Evolutionary conservation across 2,888 invertebrate genomes (phyloP), one percentile per base, ranked within the genome.

Genomic region (Therioaphis trifolii): DNA sequence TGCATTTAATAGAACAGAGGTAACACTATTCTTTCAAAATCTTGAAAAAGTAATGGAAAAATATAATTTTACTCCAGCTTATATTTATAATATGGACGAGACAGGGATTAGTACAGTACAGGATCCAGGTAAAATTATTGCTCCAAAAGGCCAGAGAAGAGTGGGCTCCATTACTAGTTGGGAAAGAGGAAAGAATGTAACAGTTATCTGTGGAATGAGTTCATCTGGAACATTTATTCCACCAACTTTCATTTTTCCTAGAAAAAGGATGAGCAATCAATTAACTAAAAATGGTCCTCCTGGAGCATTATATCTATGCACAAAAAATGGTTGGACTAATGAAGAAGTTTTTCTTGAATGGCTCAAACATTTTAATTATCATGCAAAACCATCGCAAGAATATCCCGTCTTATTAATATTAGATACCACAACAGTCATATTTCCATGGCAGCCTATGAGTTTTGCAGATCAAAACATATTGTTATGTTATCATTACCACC

Each of bases 161-260:
- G 88, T 89, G 0, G 89, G 89, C 24, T 87, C 88, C 1, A 86
- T 88, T 4, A 89, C 89, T 43, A 89, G 88, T 85, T 87, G 88
- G 86, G 89, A 87, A 87, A 18, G 84, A 24, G 84, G 84, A 40
- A 82, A 85, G 86, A 85, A 88, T 68, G 88, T 89, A 3, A 90
- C 89, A 2, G 84, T 89, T 24, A 71, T 89, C 71, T 89, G 88
- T 87, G 87, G 88, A n/a, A 88, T 89, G 87, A 89, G 87, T 86
- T 88, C 88, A 85, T 87, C 88, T 69, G 88, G 89, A 14, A 74
- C 84, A 15, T 89, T 86, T 85, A 87, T 90, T 40, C 89, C 89
- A 9, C 89, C 89, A 3, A 89, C 90, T 89, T 89, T 90, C 86
- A 89, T 90, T 71, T 90, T 88, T 84, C 89, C 89, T 43, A 43